Evolutionary conservation across 1,140 invertebrate genomes (phyloP), one percentile per base, ranked within the genome.

Genomic region (Drosophila malerkotliana): DNA sequence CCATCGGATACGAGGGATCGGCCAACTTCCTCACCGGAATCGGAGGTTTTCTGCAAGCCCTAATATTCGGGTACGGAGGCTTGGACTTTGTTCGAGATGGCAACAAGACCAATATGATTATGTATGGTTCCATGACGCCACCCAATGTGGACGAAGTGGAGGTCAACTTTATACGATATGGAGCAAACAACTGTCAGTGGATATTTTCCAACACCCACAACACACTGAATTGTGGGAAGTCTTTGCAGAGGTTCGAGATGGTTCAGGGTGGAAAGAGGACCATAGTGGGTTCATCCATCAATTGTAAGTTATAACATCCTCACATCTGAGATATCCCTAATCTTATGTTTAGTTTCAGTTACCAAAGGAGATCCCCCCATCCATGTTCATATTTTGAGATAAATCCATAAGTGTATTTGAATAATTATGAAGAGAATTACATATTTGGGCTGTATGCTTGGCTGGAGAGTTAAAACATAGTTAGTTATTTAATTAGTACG

Each of bases 1-100:
- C 91, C 9, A 85, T 93, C 8, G 93, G 93, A 0, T 84, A 82
- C 14, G 73, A 92, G 1, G 93, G 93, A 0, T 93, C 93, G 0
- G 92, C 92, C 0, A 94, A 94, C 60, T 94, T 94, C 79, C 82
- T 93, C 12, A 94, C 93, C 0, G 94, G 93, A 8, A 93, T 94
- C 91, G 93, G 94, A 0, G 94, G 94, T 1, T 93, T 94, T 71
- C 84, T 94, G 15, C 94, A 94, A 57, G 77, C 93, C 0, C 72
- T 94, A 0, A 82, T 93, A 21, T 93, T 93, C 58, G 94, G 94
- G 2, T 94, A 93, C 62, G 93, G 92, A 1, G 93, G 93, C 0
- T 41, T 94, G 5, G 90, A 92, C 34, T 92, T 94, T 60, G 90
- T 92, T 24, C 73, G 93, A 0, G 84, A 92, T 5, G 63, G 54